Evolutionary conservation across 1,140 invertebrate genomes (phyloP), one percentile per base, ranked within the genome.

Genomic region (Doryteuthis pealeii): DNA sequence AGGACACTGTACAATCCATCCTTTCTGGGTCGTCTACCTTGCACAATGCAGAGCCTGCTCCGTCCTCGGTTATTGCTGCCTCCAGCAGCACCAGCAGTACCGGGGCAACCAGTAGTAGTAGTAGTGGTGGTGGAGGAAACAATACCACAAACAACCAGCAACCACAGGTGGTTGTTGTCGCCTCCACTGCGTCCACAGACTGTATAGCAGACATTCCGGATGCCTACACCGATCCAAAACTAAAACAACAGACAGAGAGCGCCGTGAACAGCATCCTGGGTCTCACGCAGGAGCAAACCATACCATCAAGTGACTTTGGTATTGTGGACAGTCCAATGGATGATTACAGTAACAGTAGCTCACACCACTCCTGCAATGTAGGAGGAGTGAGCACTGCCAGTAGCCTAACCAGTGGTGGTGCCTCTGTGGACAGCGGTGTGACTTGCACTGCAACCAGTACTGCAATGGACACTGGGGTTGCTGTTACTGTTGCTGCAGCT

Each of bases 261-360:
- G 83, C 83, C 78, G 83, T 85, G 76, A 80, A 84, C 65, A 84
- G 82, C 43, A 84, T 85, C 73, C 75, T 85, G 26, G 78, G 79
- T 75, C 73, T 81, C 26, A 81, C 75, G 70, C 71, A 78, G 35
- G 76, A 71, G 49, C 28, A 58, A 74, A 43, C 35, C 65, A 66
- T 62, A 49, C 43, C n/a, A 66, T 33, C 72, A 72, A n/a, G 45
- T 69, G 15, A 45, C 67, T 28, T 72, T 43, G 32, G 65, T 65
- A 28, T 67, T 73, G 26, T 69, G 58, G 40, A 72, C 68, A 45
- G 73, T 45, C 74, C 77, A 73, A 45, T 73, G 49, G 32, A 71
- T 26, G 54, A 62, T 28, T 62, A 15, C 54, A 28, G 54, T 62
- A 62, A 28, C 26, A 22, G 28, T 33, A 33, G 10, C 22, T 31